Conservation (phyloP, 2,888 invertebrate genomes). For the Ametastegia equiseti region DNA sequence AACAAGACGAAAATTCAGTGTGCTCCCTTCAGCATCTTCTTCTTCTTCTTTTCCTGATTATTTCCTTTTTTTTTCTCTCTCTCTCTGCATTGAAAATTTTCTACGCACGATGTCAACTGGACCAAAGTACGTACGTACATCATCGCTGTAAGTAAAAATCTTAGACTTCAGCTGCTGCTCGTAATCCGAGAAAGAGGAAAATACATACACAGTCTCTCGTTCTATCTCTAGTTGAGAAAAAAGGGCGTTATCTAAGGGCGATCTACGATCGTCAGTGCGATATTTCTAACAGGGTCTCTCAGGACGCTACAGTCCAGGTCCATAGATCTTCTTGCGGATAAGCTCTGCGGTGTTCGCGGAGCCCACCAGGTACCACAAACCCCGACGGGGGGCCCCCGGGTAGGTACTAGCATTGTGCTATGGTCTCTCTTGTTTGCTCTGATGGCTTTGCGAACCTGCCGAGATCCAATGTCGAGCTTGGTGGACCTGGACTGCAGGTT, state of each 20-base stretch:
- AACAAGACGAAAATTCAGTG: neutral
- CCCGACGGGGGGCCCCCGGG: constrained; percentile 48
- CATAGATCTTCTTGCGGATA: constrained; percentile 70
- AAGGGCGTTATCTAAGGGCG: constrained; percentile 68
- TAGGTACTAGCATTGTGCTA: constrained; percentile 58
- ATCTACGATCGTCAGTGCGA: constrained; percentile 72
- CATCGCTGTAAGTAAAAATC: constrained; percentile 33
- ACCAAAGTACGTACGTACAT: neutral
- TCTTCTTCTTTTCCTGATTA: too few relatives aligned
- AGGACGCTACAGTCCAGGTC: constrained; percentile 66
- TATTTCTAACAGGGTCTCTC: constrained; percentile 73
- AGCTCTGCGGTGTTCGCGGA: constrained; percentile 72
- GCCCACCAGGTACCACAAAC: constrained; percentile 70
- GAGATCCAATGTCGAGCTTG: constrained; percentile 37
- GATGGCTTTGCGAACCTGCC: constrained; percentile 49
- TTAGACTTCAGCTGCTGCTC: constrained; percentile 71
- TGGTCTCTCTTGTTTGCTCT: constrained; percentile 59
- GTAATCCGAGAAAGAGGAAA: constrained; percentile 68
- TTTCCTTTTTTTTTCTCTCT: too few relatives aligned
- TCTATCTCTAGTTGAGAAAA: constrained; percentile 60
- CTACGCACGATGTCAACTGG: constrained; percentile 3
- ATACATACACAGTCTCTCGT: too few relatives aligned
- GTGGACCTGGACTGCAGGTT: neutral
- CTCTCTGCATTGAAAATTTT: neutral
- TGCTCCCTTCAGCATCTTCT: neutral